Evolutionary conservation across 2,888 invertebrate genomes (phyloP), one percentile per base, ranked within the genome.

Genomic region (Cosmorhoe ocellata): DNA sequence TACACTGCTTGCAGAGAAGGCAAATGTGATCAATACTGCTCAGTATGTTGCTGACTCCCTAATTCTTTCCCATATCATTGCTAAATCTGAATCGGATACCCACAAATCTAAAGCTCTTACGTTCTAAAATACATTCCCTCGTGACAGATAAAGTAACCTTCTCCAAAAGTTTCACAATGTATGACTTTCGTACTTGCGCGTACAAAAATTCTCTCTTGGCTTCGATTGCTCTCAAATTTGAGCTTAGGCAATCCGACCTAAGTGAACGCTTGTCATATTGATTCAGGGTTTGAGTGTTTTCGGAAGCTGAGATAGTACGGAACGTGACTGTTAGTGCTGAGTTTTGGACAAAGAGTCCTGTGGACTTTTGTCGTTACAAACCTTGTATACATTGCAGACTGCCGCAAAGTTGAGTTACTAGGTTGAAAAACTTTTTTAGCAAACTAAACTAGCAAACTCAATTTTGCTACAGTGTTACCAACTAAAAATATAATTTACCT

Each of bases 211-310:
- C 38, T 28, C 41, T 44, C 52, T 48, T 40, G n/a, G 48, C 54
- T 61, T 60, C 63, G 55, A 67, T 77, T 69, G 67, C 65, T 67
- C 71, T 74, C 72, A 69, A 74, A 73, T 68, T 67, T 53, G 66
- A 66, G 68, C 66, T 73, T 68, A 70, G 72, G 71, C 79, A 82
- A 85, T 84, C 81, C 74, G 69, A 72, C 77, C 74, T 74, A 70
- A 79, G 79, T 74, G 78, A 75, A 74, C 71, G 74, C 76, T 78
- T 75, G 76, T 80, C 77, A 82, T 84, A 84, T 86, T 84, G 82
- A 83, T 79, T 81, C 77, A 82, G 74, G 71, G 71, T 68, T 66
- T 67, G 74, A 81, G 81, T 84, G 84, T 85, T 83, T 81, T 82
- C 76, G 74, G 74, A 76, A 76, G 74, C 69, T 71, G 67, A 75